Evolutionary conservation across 2,888 invertebrate species (phyloP), one percentile per base, ranked within the genome.

Genomic region (Chloromyia formosa): DNA sequence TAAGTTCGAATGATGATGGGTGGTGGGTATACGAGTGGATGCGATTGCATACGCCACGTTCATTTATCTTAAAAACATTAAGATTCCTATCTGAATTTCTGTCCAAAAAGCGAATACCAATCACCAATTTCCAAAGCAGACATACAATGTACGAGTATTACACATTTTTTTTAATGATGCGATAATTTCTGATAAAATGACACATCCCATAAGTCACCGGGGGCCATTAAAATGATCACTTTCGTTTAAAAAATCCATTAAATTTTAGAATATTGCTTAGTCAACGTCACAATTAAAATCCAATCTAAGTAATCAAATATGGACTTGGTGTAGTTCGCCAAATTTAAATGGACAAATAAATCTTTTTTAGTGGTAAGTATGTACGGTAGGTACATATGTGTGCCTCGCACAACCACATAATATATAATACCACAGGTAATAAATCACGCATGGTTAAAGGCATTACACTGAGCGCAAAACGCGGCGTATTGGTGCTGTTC

Each of bases 261-360:
- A 56, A 16, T 66, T 35, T 66, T 45, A 49, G 66, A 66, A 66
- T 22, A 66, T 66, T 66, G 49, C 66, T 49, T 66, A 49, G 66
- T 22, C n/a, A 66, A 66, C 66, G 66, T 66, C 49, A 66, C 66
- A 66, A 66, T 66, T 66, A 66, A 66, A 66, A 66, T 66, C 66
- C 66, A 66, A 66, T 62, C 42, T 42, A 62, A 62, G 62, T 42
- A 62, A 62, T 66, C 66, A 66, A 66, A 66, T 66, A 66, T 66
- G 23, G 66, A 49, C 66, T 66, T 62, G 66, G 66, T 18, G 45
- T 66, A 49, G 66, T 66, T 66, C 49, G 66, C 20, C 20, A 66
- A 66, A 66, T 66, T 66, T 66, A 66, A 66, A 66, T 66, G 66
- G 45, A 66, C 45, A 22, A 66, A 66, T 66, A 66, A 66, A 66